Evolutionary conservation across 2,113 vertebrate species (phyloP).

Genomic region (Strigops habroptila): DNA sequence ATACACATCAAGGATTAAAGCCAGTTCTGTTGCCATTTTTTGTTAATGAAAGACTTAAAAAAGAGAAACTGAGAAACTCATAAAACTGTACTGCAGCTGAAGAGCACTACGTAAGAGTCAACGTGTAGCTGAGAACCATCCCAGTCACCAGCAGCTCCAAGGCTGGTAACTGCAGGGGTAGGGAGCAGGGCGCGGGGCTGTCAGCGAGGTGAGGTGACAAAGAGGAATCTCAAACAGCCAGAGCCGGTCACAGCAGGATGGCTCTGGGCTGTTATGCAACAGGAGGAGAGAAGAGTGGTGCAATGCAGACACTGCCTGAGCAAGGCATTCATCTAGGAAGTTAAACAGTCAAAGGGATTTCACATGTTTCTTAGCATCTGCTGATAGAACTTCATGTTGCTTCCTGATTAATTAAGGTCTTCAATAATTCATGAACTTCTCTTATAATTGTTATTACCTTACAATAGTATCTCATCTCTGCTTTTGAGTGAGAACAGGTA

Average conservation of each 20-base stretch:
- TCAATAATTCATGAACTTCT: background rate
- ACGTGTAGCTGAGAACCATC: background rate
- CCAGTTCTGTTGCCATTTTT: background rate
- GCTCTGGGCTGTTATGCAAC: background rate
- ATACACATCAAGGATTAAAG: background rate
- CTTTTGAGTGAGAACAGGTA: background rate
- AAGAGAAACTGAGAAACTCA: background rate
- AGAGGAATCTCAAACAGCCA: background rate
- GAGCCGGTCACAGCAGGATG: background rate
- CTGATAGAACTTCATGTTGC: background rate
- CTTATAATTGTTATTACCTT: background rate
- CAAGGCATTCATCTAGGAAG: background rate
- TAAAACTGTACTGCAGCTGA: background rate
- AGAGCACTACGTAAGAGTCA: background rate
- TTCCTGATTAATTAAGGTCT: background rate
- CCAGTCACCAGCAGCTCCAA: background rate
- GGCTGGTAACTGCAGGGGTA: background rate
- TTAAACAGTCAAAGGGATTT: background rate
- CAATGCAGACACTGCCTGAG: constrained; percentile 14
- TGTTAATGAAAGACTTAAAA: background rate
- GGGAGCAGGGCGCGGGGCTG: rapidly evolving
- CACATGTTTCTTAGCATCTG: background rate
- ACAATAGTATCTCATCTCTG: background rate
- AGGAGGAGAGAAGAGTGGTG: background rate
- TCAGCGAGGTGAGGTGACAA: background rate